Conservation (phyloP, 2,888 invertebrate species). For the Scotopteryx bipunctaria region DNA sequence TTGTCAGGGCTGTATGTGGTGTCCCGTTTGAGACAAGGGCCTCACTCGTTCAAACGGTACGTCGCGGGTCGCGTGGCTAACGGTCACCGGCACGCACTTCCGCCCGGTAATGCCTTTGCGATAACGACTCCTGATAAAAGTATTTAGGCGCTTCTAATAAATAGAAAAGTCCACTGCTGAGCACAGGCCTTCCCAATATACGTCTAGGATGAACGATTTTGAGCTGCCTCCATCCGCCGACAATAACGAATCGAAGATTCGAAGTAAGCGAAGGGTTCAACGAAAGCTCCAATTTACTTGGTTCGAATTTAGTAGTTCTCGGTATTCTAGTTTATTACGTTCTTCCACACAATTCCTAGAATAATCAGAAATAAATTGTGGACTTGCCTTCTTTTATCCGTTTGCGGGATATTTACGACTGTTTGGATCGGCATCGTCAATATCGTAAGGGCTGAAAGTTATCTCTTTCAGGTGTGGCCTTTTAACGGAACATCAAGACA, state of each 20-base stretch:
- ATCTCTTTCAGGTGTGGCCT: not conserved
- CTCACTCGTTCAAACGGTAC: slow-evolving; percentile 10
- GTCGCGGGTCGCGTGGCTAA: slow-evolving; percentile 24
- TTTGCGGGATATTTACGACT: slow-evolving; percentile 11
- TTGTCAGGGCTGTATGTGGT: not conserved
- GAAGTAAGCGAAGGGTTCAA: too few species aligned
- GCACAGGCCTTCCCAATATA: too few species aligned
- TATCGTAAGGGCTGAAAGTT: not conserved
- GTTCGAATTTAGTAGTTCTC: not conserved
- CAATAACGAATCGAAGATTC: too few species aligned
- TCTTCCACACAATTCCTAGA: slow-evolving; percentile 4
- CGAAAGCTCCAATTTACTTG: not conserved
- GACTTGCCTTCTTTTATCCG: slow-evolving; percentile 7
- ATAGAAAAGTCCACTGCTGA: too few species aligned
- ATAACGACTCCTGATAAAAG: slow-evolving; percentile 34
- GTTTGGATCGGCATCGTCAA: slow-evolving; percentile 3
- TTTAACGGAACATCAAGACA: not conserved
- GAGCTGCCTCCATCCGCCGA: too few species aligned
- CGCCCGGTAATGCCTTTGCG: slow-evolving; percentile 44
- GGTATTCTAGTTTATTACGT: not conserved
- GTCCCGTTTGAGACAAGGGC: slow-evolving; percentile 5
- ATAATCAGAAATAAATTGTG: slow-evolving; percentile 12
- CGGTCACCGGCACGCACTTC: slow-evolving; percentile 41
- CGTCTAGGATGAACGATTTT: too few species aligned
- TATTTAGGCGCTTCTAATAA: slow-evolving; percentile 11